Evolutionary conservation across 2,888 invertebrate species (phyloP).

Genomic region (Liposcelis brunnea): DNA sequence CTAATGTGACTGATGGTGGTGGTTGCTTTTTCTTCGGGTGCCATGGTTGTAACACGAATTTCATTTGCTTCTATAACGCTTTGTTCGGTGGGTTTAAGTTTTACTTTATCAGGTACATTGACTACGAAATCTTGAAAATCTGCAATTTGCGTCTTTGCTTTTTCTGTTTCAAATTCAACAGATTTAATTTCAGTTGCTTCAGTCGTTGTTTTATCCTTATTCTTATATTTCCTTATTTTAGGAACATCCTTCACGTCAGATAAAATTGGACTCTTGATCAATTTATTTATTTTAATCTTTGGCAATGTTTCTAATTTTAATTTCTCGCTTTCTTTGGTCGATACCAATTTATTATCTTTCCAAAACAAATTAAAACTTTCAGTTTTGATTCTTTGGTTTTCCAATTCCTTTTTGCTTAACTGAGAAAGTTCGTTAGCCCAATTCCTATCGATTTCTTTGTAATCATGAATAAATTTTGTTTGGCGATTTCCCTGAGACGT

Average conservation of each 20-base stretch:
- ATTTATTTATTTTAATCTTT: slow-evolving; percentile 2
- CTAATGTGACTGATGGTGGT: no score
- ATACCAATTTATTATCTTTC: background rate
- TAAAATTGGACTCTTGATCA: background rate
- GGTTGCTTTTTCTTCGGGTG: no score
- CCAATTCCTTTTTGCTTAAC: background rate
- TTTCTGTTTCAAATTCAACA: slow-evolving; percentile 1
- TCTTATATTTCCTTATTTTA: background rate
- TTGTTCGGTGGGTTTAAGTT: no score
- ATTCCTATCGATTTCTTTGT: background rate
- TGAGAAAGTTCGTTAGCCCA: slow-evolving; percentile 5
- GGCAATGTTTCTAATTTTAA: background rate
- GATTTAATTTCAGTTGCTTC: background rate
- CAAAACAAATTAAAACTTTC: background rate
- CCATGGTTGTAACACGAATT: no score
- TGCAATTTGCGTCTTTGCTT: background rate
- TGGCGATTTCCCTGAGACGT: background rate
- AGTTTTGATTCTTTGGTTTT: background rate
- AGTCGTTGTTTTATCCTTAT: slow-evolving; percentile 1
- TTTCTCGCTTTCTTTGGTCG: background rate
- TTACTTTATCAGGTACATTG: no score
- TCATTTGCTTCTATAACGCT: no score
- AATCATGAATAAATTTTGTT: slow-evolving; percentile 2
- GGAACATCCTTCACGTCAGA: background rate
- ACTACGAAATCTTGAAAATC: slow-evolving; percentile 3